Base-by-base conservation (phyloP, 1,140 invertebrate species). In the Caenorhabditis tropicalis region DNA sequence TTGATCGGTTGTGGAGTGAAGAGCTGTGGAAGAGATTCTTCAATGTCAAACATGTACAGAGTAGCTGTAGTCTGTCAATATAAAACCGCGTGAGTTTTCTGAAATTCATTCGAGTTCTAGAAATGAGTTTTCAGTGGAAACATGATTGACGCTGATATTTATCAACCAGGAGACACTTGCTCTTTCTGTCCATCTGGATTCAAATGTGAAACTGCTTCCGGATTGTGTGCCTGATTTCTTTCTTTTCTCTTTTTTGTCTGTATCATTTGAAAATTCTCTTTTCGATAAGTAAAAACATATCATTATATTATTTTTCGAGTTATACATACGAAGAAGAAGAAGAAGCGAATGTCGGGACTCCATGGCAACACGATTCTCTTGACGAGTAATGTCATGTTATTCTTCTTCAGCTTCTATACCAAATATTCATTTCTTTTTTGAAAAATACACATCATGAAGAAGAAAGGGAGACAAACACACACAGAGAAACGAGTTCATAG, bases 31-130 rank as follows among this genome's bases (percentile, higher is more conserved):
- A 49, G 15, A 15, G 46, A 39, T 56, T 0, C 43, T 31, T 53
- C 48, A 9, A 36, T 5, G 9, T 6, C 3, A 2, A 39, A 56
- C 27, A 81, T 46, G 48, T 53, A 81, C 27, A 36, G 56, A 16
- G 79, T 81, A 3, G 48, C 27, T 1, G 79, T 81, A n/a, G 79
- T 81, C 19, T 81, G 79, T n/a, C 79, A 81, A n/a, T 81, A 81
- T 33, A 16, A 65, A 7, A 16, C 12, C 4, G 29, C 29, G 58
- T 65, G 15, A 65, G 58, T 65, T n/a, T 27, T 19, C 36, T 36
- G 10, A 15, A 15, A 4, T 7, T 27, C 1, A 5, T 33, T 33
- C 3, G 10, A 33, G 36, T 19, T 0, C 10, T 16, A 58, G 0
- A 27, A 2, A 27, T 24, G 9, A 56, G 29, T 27, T 60, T 60